phyloP scores from a whole-genome alignment of 2,888 invertebrate genomes.

The Synergus umbraculus region DNA sequence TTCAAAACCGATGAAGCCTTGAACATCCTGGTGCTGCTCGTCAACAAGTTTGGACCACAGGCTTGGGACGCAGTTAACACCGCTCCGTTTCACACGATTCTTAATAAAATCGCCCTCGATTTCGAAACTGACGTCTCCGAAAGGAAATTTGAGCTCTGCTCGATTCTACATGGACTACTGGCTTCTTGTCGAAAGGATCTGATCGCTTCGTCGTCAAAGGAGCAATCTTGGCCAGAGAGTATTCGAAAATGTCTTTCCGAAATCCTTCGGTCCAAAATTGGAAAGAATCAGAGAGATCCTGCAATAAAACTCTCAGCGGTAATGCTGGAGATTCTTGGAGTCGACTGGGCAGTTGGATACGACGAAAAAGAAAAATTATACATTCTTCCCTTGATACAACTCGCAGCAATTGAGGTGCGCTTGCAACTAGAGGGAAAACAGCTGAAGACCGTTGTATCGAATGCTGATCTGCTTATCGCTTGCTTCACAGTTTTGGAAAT shows the following conservation, averaged over 20 bases:
- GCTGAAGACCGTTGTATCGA: conserved; percentile 87
- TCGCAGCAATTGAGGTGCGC: conserved; percentile 94
- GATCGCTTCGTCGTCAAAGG: conserved; percentile 82
- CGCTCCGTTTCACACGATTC: conserved; percentile 88
- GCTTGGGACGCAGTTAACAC: conserved; percentile 88
- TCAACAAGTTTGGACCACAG: conserved; percentile 84
- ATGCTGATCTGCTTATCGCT: conserved; percentile 88
- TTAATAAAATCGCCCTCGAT: conserved; percentile 90
- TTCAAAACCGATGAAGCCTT: conserved; percentile 94
- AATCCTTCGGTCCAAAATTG: conserved; percentile 91
- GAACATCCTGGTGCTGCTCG: conserved; percentile 87
- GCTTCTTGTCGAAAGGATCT: conserved; percentile 85
- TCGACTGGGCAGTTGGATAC: conserved; percentile 90
- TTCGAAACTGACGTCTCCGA: conserved; percentile 94
- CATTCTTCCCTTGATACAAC: conserved; percentile 88
- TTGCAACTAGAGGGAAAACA: conserved; percentile 95
- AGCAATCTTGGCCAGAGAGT: conserved; percentile 90
- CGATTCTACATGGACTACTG: conserved; percentile 86
- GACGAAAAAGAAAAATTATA: conserved; percentile 90
- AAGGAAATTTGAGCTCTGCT: conserved; percentile 92
- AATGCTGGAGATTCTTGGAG: conserved; percentile 88
- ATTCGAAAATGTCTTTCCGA: conserved; percentile 90
- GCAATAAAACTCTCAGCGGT: conserved; percentile 90
- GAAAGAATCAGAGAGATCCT: conserved; percentile 92
- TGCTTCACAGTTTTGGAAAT: conserved; percentile 91